A percentile compares a stretch with the other conserved stretches of the same genome.
These are phyloP conservation scores for Motacilla tschutschensis DNA, from an alignment of 2,113 vertebrate species.

Conservation along the genomic window DNA sequence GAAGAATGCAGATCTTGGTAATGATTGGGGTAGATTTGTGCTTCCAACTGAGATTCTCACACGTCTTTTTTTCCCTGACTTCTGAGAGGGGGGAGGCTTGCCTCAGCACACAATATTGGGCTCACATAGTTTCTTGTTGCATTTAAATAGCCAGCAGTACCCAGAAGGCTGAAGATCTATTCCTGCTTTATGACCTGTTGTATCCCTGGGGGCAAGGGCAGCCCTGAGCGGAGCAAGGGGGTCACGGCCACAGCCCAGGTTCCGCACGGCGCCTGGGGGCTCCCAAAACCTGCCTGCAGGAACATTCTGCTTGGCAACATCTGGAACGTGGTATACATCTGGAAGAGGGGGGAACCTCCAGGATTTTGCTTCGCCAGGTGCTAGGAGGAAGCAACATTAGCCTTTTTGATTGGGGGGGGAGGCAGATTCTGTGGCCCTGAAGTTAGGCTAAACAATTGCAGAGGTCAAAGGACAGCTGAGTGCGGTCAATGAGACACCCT, in stretches of 20 bases:
- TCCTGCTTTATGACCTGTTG: constrained; percentile 74
- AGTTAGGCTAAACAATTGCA: constrained; percentile 79
- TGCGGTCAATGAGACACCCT: constrained; percentile 78
- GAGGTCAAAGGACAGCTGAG: constrained; percentile 79
- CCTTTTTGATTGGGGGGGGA: constrained; percentile 64
- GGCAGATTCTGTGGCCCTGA: constrained; percentile 71
- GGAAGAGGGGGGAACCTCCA: constrained; percentile 23
- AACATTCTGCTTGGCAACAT: constrained; percentile 61
- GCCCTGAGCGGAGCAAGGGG: constrained; percentile 60
- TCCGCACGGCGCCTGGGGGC: constrained; percentile 16
- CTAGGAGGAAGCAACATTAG: constrained; percentile 72
- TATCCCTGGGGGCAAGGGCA: constrained; percentile 67
- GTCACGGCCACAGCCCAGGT: constrained; percentile 71
- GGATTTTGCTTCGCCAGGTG: constrained; percentile 76
- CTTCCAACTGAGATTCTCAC: constrained; percentile 42
- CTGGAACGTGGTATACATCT: constrained; percentile 52
- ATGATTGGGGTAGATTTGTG: constrained; percentile 19
- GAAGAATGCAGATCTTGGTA: constrained; percentile 42
- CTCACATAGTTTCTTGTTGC: constrained; percentile 36
- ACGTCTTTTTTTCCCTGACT: neutral
- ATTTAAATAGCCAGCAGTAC: constrained; percentile 62
- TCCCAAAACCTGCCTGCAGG: constrained; percentile 37
- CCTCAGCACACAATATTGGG: constrained; percentile 7
- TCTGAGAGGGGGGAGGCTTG: neutral
- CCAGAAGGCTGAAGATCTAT: constrained; percentile 71